phyloP scores from a whole-genome alignment of 2,797 vertebrate genomes.

The Pseudotriccus pelzelni region DNA sequence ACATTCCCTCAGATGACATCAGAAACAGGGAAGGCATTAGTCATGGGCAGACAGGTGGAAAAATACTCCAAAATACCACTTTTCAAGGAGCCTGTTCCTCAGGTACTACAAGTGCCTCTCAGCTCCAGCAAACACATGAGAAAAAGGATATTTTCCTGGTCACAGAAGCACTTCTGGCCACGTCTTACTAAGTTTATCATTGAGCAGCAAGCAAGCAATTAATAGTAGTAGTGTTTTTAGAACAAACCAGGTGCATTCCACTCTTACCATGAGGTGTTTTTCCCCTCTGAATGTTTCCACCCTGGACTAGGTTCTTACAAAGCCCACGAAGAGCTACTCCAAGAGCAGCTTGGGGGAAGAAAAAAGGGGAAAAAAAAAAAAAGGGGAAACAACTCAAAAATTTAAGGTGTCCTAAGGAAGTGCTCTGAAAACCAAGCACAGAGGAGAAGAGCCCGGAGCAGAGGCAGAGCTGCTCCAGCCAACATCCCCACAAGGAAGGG shows the following conservation, averaged over 20 bases:
- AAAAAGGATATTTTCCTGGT: background rate
- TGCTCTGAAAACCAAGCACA: background rate
- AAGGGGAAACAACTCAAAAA: background rate
- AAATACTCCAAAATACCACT: background rate
- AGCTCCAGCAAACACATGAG: background rate
- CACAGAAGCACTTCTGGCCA: background rate
- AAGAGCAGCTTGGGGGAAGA: background rate
- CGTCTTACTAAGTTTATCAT: background rate
- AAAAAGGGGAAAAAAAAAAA: background rate
- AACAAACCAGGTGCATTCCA: background rate
- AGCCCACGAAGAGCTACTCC: background rate
- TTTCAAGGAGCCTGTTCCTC: background rate
- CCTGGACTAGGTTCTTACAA: background rate
- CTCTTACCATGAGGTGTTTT: background rate
- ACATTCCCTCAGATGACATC: background rate
- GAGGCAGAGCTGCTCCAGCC: background rate
- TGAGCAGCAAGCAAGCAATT: background rate
- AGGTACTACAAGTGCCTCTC: background rate
- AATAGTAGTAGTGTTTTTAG: background rate
- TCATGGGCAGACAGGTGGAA: background rate
- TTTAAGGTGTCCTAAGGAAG: background rate
- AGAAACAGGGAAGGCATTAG: background rate
- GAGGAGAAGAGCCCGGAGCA: background rate
- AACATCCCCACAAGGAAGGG: fast-evolving
- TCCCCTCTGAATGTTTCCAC: background rate